Conservation (phyloP, 2,113 vertebrate genomes). For the Chaetorhynchus papuensis region DNA sequence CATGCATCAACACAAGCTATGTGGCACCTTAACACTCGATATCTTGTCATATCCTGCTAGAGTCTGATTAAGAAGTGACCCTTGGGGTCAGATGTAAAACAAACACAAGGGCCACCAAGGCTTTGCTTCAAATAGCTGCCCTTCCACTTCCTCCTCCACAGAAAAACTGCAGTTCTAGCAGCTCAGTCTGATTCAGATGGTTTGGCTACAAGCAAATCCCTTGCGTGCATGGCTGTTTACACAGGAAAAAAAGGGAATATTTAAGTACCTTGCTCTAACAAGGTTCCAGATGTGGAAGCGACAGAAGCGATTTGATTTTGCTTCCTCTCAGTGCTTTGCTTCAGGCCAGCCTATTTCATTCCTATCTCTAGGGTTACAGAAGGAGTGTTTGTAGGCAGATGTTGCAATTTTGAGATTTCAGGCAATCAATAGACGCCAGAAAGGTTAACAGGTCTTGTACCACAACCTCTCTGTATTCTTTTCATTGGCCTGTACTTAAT, state of each 20-base stretch:
- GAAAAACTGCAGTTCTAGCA: background rate
- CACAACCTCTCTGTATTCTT: background rate
- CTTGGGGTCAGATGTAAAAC: background rate
- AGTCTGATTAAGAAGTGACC: background rate
- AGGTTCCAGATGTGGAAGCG: background rate
- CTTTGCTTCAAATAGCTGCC: background rate
- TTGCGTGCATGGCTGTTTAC: background rate
- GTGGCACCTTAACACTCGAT: background rate
- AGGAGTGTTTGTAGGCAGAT: background rate
- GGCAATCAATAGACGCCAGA: background rate
- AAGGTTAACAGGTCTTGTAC: background rate
- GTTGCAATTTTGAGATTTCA: background rate
- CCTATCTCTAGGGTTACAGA: background rate
- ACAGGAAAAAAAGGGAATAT: background rate
- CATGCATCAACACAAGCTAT: fast-evolving
- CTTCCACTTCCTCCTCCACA: background rate
- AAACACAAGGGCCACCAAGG: background rate
- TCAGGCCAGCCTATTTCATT: background rate
- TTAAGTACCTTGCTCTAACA: background rate
- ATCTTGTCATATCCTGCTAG: background rate
- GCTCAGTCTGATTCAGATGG: background rate
- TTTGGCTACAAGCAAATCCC: background rate
- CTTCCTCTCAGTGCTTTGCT: background rate
- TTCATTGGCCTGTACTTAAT: background rate
- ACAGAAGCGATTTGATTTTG: background rate